These are phyloP conservation scores for Drosophila maculinotata DNA, from an alignment of 2,888 invertebrate species.

Conservation along the genomic window DNA sequence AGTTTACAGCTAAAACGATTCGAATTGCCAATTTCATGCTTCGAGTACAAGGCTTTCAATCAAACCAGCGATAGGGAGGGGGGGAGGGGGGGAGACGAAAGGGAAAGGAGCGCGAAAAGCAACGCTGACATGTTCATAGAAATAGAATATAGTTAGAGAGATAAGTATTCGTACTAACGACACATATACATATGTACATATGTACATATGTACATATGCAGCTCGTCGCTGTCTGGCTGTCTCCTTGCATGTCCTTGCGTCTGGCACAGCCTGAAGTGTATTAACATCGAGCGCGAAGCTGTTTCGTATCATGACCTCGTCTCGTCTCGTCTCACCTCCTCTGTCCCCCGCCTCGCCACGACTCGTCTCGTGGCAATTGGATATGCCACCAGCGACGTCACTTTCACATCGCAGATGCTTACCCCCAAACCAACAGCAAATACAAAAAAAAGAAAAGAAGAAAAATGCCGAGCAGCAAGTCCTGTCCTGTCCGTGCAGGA, in stretches of 20 bases:
- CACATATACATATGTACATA: conserved; percentile 12
- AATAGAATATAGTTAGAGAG: conserved; percentile 37
- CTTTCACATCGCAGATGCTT: conserved; percentile 43
- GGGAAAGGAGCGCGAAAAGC: conserved; percentile 12
- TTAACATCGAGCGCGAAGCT: conserved; percentile 40
- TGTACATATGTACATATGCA: too few relatives aligned
- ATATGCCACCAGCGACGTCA: conserved; percentile 49
- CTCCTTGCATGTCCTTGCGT: not conserved
- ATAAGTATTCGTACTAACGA: conserved; percentile 9
- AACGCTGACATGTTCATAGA: conserved; percentile 54
- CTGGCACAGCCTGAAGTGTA: conserved; percentile 27
- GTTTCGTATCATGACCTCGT: conserved; percentile 23
- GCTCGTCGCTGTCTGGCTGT: not conserved
- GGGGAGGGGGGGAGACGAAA: not conserved
- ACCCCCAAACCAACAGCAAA: not conserved
- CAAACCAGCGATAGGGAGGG: conserved; percentile 43
- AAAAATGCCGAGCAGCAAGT: not conserved
- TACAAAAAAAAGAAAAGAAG: not conserved
- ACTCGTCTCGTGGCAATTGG: conserved; percentile 50
- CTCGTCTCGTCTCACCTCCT: conserved; percentile 4
- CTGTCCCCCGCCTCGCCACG: not conserved
- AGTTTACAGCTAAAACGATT: conserved; percentile 79
- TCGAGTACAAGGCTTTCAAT: conserved; percentile 72
- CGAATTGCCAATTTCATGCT: conserved; percentile 81
- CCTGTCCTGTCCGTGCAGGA: conserved; percentile 18